Evolutionary conservation across 2,113 vertebrate genomes (phyloP).

Genomic region (Zootoca vivipara): DNA sequence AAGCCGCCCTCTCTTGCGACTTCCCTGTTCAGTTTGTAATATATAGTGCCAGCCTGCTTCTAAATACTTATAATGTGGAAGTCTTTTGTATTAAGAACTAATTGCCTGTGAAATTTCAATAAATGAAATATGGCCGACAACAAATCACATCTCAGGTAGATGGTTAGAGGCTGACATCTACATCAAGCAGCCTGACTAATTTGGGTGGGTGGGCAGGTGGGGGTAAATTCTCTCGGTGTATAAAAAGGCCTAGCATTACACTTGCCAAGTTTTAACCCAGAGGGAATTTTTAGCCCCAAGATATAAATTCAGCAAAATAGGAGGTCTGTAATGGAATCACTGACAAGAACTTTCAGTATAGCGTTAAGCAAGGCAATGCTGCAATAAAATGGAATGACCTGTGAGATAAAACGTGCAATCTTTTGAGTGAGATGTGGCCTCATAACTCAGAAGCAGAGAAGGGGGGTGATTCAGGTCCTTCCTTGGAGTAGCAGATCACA

Average conservation of each 20-base stretch:
- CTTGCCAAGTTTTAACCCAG: conserved; percentile 62
- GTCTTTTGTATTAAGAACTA: conserved; percentile 37
- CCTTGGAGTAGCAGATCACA: conserved; percentile 24
- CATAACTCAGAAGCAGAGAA: conserved; percentile 58
- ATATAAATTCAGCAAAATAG: conserved; percentile 74
- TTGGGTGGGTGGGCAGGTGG: background rate
- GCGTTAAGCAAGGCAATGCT: conserved; percentile 57
- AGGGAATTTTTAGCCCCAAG: conserved; percentile 64
- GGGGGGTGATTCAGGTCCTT: conserved; percentile 45
- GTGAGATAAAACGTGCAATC: conserved; percentile 69
- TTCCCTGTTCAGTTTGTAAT: background rate
- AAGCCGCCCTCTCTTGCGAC: background rate
- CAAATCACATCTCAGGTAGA: conserved; percentile 34
- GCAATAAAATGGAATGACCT: conserved; percentile 65
- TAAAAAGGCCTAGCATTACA: conserved; percentile 46
- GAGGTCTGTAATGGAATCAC: conserved; percentile 65
- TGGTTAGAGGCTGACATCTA: background rate
- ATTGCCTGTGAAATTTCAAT: conserved; percentile 22
- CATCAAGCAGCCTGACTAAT: conserved; percentile 36
- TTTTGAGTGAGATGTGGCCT: conserved; percentile 71
- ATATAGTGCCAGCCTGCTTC: conserved; percentile 20
- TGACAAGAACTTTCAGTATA: conserved; percentile 65
- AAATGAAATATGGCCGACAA: conserved; percentile 50
- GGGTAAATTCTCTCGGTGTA: conserved; percentile 18
- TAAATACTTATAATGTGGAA: conserved; percentile 22